Conservation (phyloP, 2,888 invertebrate genomes). For the Pammene fasciana region DNA sequence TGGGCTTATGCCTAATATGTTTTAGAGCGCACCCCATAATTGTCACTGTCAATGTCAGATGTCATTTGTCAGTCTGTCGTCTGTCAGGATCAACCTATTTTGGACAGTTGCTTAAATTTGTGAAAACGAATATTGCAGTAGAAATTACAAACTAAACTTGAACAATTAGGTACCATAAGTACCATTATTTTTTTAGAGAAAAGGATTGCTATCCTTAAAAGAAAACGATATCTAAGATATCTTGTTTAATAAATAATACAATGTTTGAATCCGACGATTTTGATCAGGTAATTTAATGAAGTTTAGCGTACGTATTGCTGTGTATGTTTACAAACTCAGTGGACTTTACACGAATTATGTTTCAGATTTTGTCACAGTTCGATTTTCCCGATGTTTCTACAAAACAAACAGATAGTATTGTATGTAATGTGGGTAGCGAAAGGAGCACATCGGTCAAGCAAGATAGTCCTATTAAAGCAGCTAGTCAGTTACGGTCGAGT, state of each 20-base stretch:
- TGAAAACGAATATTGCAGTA: not conserved
- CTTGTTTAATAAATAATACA: slow-evolving; percentile 21
- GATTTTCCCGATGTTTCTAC: slow-evolving; percentile 62
- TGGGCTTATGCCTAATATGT: not conserved
- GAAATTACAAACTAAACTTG: not conserved
- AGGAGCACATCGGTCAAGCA: not conserved
- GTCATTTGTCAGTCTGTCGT: not conserved
- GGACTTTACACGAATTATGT: not conserved
- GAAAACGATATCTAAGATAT: no score
- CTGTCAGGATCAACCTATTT: no score
- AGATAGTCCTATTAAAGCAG: slow-evolving; percentile 4
- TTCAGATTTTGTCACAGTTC: slow-evolving; percentile 72
- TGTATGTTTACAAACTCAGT: not conserved
- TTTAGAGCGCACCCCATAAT: not conserved
- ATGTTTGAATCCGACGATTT: slow-evolving; percentile 80
- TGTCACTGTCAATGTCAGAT: not conserved
- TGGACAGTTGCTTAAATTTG: not conserved
- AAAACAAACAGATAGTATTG: slow-evolving; percentile 6
- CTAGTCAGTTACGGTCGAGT: not conserved
- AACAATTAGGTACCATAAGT: no score
- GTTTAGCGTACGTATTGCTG: not conserved
- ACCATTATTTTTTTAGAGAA: no score
- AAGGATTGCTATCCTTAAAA: no score
- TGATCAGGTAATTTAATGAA: slow-evolving; percentile 63
- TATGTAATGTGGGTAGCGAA: slow-evolving; percentile 4